Base-by-base conservation (phyloP, 2,888 invertebrate species). In the Dione vanillae region DNA sequence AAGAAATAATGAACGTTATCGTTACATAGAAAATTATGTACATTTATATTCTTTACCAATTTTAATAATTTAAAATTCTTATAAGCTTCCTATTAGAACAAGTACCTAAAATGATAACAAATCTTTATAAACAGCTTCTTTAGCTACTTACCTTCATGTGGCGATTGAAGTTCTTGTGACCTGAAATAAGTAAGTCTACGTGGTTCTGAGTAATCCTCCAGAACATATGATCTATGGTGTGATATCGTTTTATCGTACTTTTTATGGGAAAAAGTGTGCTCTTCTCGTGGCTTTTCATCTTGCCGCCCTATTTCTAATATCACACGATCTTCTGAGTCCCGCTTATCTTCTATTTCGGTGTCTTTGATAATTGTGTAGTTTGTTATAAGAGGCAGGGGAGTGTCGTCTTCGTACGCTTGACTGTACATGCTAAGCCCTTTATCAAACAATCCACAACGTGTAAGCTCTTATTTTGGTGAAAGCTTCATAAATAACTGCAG, bases 241-340 rank as follows among this genome's bases (percentile, higher is more conserved):
- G 93, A 89, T 74, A 90, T 93, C 0, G 93, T 94, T 76, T 93
- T 94, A 69, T 94, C 94, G 67, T 94, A 94, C 75, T 94, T 94
- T 80, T 94, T 94, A 72, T 94, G 94, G 0, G 92, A 93, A 72
- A 94, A 94, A 27, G 92, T 93, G 11, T 83, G 84, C 73, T 92
- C 92, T 74, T 93, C 92, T 67, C 80, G 85, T 0, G 90, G 90
- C 37, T 84, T 90, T 1, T 93, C 93, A n/a, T 92, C 93, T 69
- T 86, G 92, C 1, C 90, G 82, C 7, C 94, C 94, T 75, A 94
- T 94, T 83, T 94, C 94, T 71, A 94, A 82, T 71, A 94, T 92
- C 0, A 94, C 90, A 1, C 89, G 81, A 3, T 91, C 91, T 74
- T 92, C 92, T 71, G 80, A 67, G 47, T 89, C 90, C 35, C 88